Conservation (phyloP, 2,113 vertebrate genomes). For the Rhegmatorhina hoffmannsi region DNA sequence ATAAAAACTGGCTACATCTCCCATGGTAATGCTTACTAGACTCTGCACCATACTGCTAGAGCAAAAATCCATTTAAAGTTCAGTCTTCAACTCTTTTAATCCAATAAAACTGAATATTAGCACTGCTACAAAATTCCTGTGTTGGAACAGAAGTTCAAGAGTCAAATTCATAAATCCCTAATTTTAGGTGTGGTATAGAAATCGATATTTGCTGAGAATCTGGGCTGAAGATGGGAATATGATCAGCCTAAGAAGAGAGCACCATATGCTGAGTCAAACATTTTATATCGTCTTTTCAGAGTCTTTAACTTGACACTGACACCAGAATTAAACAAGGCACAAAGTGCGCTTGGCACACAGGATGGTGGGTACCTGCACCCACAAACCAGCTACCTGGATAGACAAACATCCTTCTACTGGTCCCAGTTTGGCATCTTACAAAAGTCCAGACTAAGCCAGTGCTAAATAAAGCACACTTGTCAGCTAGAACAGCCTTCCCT, state of each 20-base stretch:
- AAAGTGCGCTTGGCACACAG: fast-evolving
- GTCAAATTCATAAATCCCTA: neutral
- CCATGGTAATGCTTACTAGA: neutral
- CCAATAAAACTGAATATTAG: neutral
- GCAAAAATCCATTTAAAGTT: neutral
- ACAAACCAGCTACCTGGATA: neutral
- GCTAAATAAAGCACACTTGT: conserved; percentile 36
- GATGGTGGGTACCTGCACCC: neutral
- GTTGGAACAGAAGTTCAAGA: neutral
- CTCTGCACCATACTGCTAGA: neutral
- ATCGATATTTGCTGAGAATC: neutral
- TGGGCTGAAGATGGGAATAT: neutral
- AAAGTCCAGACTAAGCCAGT: conserved; percentile 28
- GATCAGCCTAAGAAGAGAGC: neutral
- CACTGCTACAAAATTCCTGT: neutral
- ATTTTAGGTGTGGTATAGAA: neutral
- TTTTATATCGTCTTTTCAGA: neutral
- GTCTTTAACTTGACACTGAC: neutral
- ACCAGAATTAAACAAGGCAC: neutral
- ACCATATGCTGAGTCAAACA: neutral
- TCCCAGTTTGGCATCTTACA: conserved; percentile 19
- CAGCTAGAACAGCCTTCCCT: conserved; percentile 33
- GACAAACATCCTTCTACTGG: neutral
- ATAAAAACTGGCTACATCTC: neutral
- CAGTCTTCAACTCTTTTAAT: neutral